Evolutionary conservation across 2,113 vertebrate species (phyloP), one percentile per base, ranked within the genome.

Genomic region (Gymnocephalus cernua): DNA sequence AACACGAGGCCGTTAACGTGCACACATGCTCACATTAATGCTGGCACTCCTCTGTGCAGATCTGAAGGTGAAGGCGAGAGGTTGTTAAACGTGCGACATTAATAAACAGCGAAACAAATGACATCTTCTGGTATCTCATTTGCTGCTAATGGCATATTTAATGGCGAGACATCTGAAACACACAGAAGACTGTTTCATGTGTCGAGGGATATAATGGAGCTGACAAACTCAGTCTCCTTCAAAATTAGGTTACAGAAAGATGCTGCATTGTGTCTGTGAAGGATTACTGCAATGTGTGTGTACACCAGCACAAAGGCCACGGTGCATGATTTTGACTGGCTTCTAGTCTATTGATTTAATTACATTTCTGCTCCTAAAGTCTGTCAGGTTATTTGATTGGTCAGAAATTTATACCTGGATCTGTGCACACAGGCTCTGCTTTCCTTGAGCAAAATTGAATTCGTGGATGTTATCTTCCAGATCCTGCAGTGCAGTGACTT

Each of bases 41-140:
- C 1, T 29, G 44, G 56, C 56, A 57, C 29, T 10, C 18, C 61
- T 45, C 38, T 13, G 61, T 19, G 27, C 10, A 16, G 48, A 51
- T 83, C n/a, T 79, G 70, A 58, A 75, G 69, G 72, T 48, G 83
- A 80, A 74, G 18, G 65, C 73, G 9, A 27, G 77, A 86, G 58
- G 61, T 41, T 21, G 58, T 11, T 32, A 59, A 91, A 57, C 80
- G 81, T 77, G 72, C 79, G 67, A 77, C 72, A 74, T 15, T 62
- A 65, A 79, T 48, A 74, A 83, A 59, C 44, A 47, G 65, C 4
- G 54, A 51, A 63, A 73, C 38, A 79, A 87, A 76, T 64, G 19
- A 12, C 56, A 9, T 61, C 71, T 10, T 16, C 7, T 23, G 67
- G 29, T 63, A 23, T 70, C 71, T 70, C 56, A 64, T 82, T 54